Evolutionary conservation across 23 tunicate species (phyloP).

Genomic region (Aplidium turbinatum): DNA sequence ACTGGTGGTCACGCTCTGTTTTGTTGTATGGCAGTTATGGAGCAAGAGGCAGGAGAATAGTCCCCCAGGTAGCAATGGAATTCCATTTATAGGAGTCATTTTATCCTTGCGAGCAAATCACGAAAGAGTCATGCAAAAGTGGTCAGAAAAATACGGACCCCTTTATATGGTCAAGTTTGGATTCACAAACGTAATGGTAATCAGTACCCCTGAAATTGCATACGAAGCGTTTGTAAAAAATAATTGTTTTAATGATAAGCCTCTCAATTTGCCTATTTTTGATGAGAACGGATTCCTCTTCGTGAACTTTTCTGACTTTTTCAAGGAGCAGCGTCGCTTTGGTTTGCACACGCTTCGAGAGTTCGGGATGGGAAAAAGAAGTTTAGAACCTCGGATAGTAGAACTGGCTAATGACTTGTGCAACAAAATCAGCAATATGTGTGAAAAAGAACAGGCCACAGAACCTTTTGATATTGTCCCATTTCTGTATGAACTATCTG

Average conservation of each 20-base stretch:
- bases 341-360: slow-evolving; percentile 15
- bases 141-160: slow-evolving; percentile 31
- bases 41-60: neutral
- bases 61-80: neutral
- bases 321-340: slow-evolving; percentile 46
- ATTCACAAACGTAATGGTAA: slow-evolving; percentile 9
- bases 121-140: slow-evolving; percentile 11
- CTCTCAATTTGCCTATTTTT: slow-evolving; percentile 12
- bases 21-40: neutral
- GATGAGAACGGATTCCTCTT: slow-evolving; percentile 17
- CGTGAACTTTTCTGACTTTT: neutral
- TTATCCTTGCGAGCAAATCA: neutral
- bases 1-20: neutral
- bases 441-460: neutral
- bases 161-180: slow-evolving; percentile 27
- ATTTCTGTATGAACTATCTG: neutral
- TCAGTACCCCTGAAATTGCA: slow-evolving; percentile 29
- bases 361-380: slow-evolving; percentile 38
- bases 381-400: slow-evolving; percentile 33
- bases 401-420: neutral
- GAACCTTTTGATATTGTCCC: neutral
- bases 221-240: slow-evolving; percentile 43
- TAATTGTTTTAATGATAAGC: slow-evolving; percentile 16
- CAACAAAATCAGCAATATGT: neutral
- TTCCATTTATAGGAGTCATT: neutral